phyloP scores from a whole-genome alignment of 2,797 vertebrate species.

The Cheirogaleus major region DNA sequence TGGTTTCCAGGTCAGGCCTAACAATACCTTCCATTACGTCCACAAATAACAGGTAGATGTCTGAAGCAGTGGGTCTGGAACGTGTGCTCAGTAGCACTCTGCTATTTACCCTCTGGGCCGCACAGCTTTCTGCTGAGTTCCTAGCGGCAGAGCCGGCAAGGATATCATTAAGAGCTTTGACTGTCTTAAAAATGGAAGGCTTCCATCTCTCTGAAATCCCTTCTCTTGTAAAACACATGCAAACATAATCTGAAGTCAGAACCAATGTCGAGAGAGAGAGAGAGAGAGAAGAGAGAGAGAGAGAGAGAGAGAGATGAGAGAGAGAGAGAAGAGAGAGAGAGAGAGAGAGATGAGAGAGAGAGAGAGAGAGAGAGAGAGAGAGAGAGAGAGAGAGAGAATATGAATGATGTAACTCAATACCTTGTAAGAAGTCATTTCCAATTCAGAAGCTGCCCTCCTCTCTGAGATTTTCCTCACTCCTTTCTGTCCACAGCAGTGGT shows the following conservation, averaged over 20 bases:
- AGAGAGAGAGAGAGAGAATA: background rate
- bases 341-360: background rate
- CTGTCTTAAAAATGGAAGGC: background rate
- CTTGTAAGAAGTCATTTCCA: background rate
- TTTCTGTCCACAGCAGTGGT: background rate
- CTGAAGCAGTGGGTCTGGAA: background rate
- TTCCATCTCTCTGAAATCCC: background rate
- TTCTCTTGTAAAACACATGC: background rate
- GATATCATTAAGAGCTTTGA: background rate
- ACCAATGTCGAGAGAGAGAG: background rate
- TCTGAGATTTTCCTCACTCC: background rate
- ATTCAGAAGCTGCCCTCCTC: background rate
- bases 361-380: no score
- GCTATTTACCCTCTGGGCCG: background rate
- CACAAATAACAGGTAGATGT: background rate
- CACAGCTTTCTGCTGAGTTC: background rate
- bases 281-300: background rate
- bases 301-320: background rate
- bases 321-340: no score
- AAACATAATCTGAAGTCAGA: background rate
- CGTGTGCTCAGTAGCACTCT: background rate
- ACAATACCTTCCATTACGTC: background rate
- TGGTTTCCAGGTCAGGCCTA: background rate
- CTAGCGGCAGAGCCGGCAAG: background rate
- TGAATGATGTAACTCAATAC: background rate